These are phyloP conservation scores for Pavo muticus DNA, from an alignment of 2,113 vertebrate genomes.

Conservation along the genomic window DNA sequence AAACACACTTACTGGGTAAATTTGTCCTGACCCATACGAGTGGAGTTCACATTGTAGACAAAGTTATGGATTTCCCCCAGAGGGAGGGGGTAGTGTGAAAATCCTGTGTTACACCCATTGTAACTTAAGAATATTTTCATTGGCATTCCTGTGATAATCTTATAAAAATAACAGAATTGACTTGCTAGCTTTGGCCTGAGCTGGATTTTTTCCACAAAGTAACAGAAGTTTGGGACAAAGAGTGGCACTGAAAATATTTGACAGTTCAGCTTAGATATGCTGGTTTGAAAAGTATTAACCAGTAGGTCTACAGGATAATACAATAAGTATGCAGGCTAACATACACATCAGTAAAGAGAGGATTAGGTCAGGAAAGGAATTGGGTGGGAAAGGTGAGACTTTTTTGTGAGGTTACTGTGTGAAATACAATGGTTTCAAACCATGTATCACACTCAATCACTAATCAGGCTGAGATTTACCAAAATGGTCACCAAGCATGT, in stretches of 20 bases:
- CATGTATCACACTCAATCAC: neutral
- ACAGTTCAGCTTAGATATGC: neutral
- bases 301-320: neutral
- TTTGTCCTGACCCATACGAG: conserved; percentile 65
- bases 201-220: conserved; percentile 54
- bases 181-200: conserved; percentile 60
- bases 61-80: conserved; percentile 73
- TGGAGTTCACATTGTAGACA: conserved; percentile 72
- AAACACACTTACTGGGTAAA: conserved; percentile 68
- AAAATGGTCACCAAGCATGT: neutral
- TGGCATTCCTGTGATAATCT: conserved; percentile 70
- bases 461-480: neutral
- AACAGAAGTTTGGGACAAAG: conserved; percentile 44
- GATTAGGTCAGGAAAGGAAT: neutral
- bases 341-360: neutral
- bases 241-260: neutral
- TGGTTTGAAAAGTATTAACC: neutral
- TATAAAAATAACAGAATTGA: conserved; percentile 73
- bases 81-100: conserved; percentile 69
- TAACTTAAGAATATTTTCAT: conserved; percentile 80
- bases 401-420: neutral
- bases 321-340: neutral
- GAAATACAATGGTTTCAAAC: neutral
- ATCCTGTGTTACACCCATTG: conserved; percentile 74
- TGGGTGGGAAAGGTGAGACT: neutral